These are phyloP conservation scores for Saguinus midas DNA, from an alignment of 2,113 vertebrate species.

Conservation along the genomic window DNA sequence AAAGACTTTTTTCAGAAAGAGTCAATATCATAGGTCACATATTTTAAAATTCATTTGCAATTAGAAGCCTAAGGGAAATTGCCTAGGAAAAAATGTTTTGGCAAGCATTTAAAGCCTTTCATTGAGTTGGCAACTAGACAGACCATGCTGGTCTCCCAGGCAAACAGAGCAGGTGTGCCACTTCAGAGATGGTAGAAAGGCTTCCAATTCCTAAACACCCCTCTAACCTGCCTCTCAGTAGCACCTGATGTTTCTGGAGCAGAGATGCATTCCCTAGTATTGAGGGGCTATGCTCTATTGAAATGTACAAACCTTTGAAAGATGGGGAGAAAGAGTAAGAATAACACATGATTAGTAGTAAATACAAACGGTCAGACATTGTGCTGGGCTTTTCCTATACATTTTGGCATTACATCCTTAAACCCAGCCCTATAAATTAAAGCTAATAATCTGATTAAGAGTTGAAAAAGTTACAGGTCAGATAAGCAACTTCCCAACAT, in stretches of 20 bases:
- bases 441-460: neutral
- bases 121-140: conserved; percentile 57
- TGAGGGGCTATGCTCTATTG: neutral
- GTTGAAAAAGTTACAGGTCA: neutral
- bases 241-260: neutral
- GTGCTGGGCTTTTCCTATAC: neutral
- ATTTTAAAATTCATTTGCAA: conserved; percentile 74
- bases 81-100: conserved; percentile 62
- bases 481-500: neutral
- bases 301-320: neutral
- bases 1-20: conserved; percentile 66
- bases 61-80: conserved; percentile 64
- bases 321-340: neutral
- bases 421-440: neutral
- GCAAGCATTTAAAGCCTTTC: conserved; percentile 57
- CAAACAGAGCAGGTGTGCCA: conserved; percentile 46
- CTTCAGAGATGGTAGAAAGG: neutral
- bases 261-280: neutral
- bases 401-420: neutral
- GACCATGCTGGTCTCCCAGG: neutral
- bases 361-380: neutral
- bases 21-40: conserved; percentile 76
- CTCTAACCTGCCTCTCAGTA: neutral
- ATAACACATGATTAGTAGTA: neutral
- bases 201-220: neutral